Evolutionary conservation across 1,140 invertebrate genomes (phyloP).

Genomic region (Monochamus saltuarius): DNA sequence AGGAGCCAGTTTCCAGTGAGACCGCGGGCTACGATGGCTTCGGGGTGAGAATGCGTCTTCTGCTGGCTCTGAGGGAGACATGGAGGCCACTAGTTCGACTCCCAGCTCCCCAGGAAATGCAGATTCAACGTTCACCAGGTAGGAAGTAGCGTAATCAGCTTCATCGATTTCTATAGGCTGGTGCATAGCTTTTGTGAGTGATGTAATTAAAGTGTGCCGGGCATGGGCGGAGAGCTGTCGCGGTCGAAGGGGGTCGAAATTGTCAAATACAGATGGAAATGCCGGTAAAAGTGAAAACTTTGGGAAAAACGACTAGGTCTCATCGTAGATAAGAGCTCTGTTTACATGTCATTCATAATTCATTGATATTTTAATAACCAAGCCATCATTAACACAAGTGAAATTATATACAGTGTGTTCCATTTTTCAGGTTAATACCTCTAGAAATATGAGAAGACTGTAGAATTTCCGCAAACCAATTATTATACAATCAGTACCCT

Average conservation of each 20-base stretch:
- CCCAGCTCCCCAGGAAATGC: conserved; percentile 34
- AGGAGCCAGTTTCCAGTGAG: conserved; percentile 1
- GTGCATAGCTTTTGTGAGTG: not conserved
- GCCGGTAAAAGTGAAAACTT: too few species aligned
- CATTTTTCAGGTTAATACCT: too few species aligned
- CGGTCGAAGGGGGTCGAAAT: not conserved
- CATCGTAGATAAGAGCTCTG: too few species aligned
- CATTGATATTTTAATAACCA: too few species aligned
- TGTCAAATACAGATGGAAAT: too few species aligned
- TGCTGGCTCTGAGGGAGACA: conserved; percentile 1
- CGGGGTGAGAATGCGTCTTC: conserved; percentile 12
- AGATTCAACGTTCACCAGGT: conserved; percentile 47
- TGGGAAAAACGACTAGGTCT: too few species aligned
- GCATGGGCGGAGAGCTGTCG: not conserved
- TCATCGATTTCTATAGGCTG: conserved; percentile 9
- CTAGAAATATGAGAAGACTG: too few species aligned
- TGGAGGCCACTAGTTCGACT: conserved; percentile 21
- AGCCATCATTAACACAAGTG: too few species aligned
- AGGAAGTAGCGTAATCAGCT: conserved; percentile 14
- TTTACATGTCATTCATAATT: too few species aligned
- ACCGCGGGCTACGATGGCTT: conserved; percentile 1
- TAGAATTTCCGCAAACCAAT: too few species aligned
- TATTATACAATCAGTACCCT: too few species aligned
- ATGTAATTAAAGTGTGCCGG: conserved; percentile 4
- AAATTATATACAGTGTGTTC: too few species aligned